phyloP scores from a whole-genome alignment of 2,797 vertebrate genomes.

The Melanotaenia pygmaea region DNA sequence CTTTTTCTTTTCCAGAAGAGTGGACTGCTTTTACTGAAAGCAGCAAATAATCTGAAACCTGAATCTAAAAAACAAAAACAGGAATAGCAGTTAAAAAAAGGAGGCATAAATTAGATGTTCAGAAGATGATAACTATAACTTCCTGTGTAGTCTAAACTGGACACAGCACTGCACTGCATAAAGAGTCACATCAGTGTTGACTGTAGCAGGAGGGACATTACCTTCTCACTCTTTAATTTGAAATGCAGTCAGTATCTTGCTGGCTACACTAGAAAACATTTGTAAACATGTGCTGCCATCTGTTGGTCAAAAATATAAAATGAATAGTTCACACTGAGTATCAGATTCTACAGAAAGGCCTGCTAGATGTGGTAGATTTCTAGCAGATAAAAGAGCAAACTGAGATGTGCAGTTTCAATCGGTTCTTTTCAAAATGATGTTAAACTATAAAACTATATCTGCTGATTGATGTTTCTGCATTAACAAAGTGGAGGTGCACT shows the following conservation, averaged over 20 bases:
- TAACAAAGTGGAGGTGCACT: background rate
- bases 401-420: background rate
- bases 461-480: background rate
- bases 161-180: background rate
- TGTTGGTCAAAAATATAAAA: constrained; percentile 47
- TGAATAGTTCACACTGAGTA: background rate
- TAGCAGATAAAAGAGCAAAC: background rate
- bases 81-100: constrained; percentile 4
- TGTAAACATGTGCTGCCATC: constrained; percentile 69
- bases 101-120: background rate
- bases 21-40: constrained; percentile 16
- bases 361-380: background rate
- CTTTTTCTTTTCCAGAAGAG: background rate
- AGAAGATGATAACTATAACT: background rate
- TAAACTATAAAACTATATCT: no score
- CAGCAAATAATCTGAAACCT: constrained; percentile 54
- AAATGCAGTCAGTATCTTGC: background rate
- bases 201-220: background rate
- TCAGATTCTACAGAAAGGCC: background rate
- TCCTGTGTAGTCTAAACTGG: constrained; percentile 5
- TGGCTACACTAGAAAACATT: constrained; percentile 1
- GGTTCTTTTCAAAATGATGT: background rate
- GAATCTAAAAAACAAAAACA: constrained; percentile 24
- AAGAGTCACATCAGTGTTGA: background rate
- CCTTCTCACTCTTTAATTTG: background rate